Base-by-base conservation (phyloP, 2,797 vertebrate genomes). In the Eleutherodactylus coqui region DNA sequence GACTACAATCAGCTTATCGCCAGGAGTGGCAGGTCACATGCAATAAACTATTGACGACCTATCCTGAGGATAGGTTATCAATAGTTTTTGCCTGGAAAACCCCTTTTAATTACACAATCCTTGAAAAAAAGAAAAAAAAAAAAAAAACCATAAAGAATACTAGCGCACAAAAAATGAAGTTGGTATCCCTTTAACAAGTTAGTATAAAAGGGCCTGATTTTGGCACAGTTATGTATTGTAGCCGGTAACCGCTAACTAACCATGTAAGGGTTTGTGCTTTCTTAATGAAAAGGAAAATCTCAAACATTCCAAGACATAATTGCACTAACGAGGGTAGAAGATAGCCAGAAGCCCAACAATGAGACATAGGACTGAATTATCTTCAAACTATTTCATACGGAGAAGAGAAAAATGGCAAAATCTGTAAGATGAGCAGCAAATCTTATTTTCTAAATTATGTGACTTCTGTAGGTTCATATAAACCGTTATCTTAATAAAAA, bases 321-420 rank as follows among this genome's bases (percentile, higher is more conserved):
- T 82, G 79, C 41, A 72, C 79, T 82, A 82, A 82, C 79, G 41
- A 82, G 79, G 64, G 79, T 53, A 72, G 79, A 55, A 29, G 45
- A 82, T 82, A 53, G 64, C 64, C 79, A 55, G 79, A 36, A 82
- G 79, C 79, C 79, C 79, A 82, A 51, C 45, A 70, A 82, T 70
- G 47, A 82, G 64, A 67, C 79, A 38, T 53, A 72, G 45, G 32
- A 49, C 64, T 16, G 79, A 82, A 82, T 70, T 82, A 82, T 53
- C 64, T 55, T 82, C 79, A 82, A 72, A 82, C 79, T 41, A 41
- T 72, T 80, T 80, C 36, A 51, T 38, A 82, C 47, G 32, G 69
- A 41, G 69, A 69, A 34, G 38, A 45, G n/a, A n/a, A n/a, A 62
- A 79, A 62, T 60, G 24, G 53, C 77, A 27, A 29, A 70, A 51